A percentile compares a stretch with the other conserved stretches of the same genome.
phyloP scores from a whole-genome alignment of 2,888 invertebrate species.

The Phlogophora meticulosa region DNA sequence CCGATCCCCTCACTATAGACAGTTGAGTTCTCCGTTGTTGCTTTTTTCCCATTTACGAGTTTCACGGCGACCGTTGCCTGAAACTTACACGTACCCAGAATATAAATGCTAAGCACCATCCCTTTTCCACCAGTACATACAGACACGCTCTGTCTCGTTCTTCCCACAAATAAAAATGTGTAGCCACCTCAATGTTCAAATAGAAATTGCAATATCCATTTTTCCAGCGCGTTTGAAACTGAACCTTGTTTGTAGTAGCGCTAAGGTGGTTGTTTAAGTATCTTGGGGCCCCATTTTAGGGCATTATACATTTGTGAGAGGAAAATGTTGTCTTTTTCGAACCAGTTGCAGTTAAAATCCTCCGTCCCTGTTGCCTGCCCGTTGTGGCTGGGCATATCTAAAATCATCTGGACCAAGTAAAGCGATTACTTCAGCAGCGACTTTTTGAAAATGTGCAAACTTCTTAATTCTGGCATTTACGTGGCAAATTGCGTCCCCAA shows the following conservation, averaged over 20 bases:
- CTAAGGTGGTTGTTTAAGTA: constrained; percentile 71
- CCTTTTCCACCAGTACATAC: constrained; percentile 71
- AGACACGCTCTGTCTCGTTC: constrained; percentile 78
- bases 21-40: constrained; percentile 90
- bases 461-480: constrained; percentile 83
- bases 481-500: constrained; percentile 73
- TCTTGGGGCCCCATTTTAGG: constrained; percentile 67
- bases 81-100: constrained; percentile 91
- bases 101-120: constrained; percentile 88
- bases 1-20: constrained; percentile 85
- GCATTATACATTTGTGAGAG: constrained; percentile 72
- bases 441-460: constrained; percentile 87
- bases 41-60: constrained; percentile 91
- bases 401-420: constrained; percentile 89
- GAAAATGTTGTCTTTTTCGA: constrained; percentile 90
- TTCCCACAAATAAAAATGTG: constrained; percentile 89
- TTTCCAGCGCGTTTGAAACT: constrained; percentile 71
- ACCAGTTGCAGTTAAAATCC: constrained; percentile 89
- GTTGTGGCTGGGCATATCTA: constrained; percentile 85
- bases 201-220: constrained; percentile 87
- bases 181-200: constrained; percentile 87
- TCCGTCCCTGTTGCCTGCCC: constrained; percentile 85
- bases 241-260: constrained; percentile 66
- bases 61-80: constrained; percentile 91
- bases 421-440: constrained; percentile 85